Evolutionary conservation across 2,888 invertebrate genomes (phyloP).

Genomic region (Brachylomia viminalis): DNA sequence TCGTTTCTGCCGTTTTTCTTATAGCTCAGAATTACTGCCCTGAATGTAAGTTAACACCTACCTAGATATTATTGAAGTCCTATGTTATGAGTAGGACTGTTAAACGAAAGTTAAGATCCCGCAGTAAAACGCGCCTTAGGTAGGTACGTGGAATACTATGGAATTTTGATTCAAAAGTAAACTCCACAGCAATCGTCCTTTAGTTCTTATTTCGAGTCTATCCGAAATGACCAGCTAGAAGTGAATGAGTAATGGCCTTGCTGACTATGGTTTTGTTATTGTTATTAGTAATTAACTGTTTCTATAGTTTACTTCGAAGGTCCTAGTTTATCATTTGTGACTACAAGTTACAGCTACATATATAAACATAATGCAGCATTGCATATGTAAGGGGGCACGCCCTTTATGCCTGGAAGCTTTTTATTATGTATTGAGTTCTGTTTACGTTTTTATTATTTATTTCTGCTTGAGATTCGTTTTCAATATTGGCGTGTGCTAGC

Average conservation of each 20-base stretch:
- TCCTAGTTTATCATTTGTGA: too few relatives aligned
- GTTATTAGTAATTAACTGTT: too few relatives aligned
- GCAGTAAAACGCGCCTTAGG: background rate
- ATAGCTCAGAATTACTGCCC: constrained; percentile 79
- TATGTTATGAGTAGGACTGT: background rate
- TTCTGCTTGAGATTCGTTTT: too few relatives aligned
- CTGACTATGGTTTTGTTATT: too few relatives aligned
- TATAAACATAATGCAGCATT: too few relatives aligned
- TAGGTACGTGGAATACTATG: background rate
- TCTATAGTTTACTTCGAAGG: too few relatives aligned
- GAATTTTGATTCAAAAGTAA: background rate
- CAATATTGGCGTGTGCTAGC: too few relatives aligned
- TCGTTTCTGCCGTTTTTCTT: constrained; percentile 76
- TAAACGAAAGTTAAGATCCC: background rate
- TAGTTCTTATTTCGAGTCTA: background rate
- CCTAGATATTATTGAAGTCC: background rate
- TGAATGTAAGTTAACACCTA: constrained; percentile 73
- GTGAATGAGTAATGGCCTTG: background rate
- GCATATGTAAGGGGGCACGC: too few relatives aligned
- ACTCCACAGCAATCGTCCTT: background rate
- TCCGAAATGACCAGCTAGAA: background rate
- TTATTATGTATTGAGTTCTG: too few relatives aligned
- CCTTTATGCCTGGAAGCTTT: too few relatives aligned
- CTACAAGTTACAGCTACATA: too few relatives aligned
- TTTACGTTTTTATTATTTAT: too few relatives aligned